Conservation (phyloP, 2,888 invertebrate species). For the Philopedon plagiatum region DNA sequence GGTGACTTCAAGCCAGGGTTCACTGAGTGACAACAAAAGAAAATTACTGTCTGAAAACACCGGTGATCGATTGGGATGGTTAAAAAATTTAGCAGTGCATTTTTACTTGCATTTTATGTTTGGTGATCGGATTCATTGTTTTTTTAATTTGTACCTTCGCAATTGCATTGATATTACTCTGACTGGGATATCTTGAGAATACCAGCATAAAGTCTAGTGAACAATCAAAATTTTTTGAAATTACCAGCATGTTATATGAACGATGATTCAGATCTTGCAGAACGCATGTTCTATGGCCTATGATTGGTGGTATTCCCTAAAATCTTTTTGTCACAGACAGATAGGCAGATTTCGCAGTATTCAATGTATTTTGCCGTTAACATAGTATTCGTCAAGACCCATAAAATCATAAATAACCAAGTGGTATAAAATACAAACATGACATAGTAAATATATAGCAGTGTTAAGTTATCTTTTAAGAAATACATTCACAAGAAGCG, state of each 20-base stretch:
- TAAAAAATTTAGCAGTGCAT: conserved; percentile 19
- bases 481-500: not conserved
- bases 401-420: not conserved
- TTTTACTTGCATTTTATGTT: not conserved
- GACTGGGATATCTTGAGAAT: too few relatives aligned
- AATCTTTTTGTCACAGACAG: conserved; percentile 17
- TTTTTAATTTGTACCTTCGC: not conserved
- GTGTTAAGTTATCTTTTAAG: not conserved
- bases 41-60: conserved; percentile 33
- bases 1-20: conserved; percentile 28
- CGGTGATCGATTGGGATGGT: conserved; percentile 12
- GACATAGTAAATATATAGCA: not conserved
- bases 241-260: too few relatives aligned
- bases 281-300: conserved; percentile 32
- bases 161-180: too few relatives aligned
- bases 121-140: not conserved
- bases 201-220: too few relatives aligned
- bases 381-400: not conserved
- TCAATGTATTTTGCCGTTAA: not conserved
- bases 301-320: conserved; percentile 33
- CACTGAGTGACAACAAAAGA: conserved; percentile 40
- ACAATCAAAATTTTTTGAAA: too few relatives aligned
- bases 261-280: conserved; percentile 26
- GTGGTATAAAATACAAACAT: not conserved
- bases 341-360: not conserved